Evolutionary conservation across 2,888 invertebrate species (phyloP).

Genomic region (Iselma pallidipennis): DNA sequence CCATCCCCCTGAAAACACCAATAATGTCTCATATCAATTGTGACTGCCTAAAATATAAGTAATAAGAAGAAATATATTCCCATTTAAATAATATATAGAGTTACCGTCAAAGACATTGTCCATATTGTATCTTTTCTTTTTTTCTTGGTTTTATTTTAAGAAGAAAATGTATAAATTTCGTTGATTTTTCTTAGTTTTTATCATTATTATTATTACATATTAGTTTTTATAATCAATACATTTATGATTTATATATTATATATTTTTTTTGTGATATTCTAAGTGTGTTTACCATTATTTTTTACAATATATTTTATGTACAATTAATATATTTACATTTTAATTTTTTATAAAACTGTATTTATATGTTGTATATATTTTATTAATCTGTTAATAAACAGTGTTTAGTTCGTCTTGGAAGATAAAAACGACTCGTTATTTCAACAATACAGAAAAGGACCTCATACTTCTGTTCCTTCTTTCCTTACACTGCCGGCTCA

Average conservation of each 20-base stretch:
- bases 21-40: constrained; percentile 37
- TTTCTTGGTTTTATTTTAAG: neutral
- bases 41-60: constrained; percentile 28
- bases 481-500: too few species aligned
- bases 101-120: neutral
- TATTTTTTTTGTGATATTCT: constrained; percentile 23
- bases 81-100: neutral
- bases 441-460: neutral
- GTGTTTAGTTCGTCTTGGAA: constrained; percentile 25
- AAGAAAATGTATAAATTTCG: constrained; percentile 5
- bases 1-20: constrained; percentile 35
- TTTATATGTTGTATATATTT: constrained; percentile 41
- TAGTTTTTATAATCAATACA: constrained; percentile 2
- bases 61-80: neutral
- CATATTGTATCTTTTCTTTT: constrained; percentile 12
- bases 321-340: constrained; percentile 14
- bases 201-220: neutral
- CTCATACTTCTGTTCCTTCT: too few species aligned
- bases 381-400: constrained; percentile 40
- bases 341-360: constrained; percentile 24
- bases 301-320: constrained; percentile 26
- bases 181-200: constrained; percentile 8
- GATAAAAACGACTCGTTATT: neutral
- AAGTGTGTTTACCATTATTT: constrained; percentile 26
- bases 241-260: too few species aligned